phyloP scores from a whole-genome alignment of 1,140 invertebrate species.

The Solenopsis fugax region DNA sequence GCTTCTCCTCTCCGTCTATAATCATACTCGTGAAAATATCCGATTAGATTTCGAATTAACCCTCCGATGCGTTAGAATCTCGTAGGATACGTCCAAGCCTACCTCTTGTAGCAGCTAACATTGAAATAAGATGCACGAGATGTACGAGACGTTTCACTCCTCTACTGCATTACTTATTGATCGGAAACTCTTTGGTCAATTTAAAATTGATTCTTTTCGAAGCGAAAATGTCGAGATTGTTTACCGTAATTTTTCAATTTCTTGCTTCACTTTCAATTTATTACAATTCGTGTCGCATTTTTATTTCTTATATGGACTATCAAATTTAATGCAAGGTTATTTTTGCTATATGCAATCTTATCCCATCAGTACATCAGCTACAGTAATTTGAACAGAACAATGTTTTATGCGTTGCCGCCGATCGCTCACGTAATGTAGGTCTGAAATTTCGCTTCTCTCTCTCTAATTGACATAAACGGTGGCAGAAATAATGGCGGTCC shows the following conservation, averaged over 20 bases:
- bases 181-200: neutral
- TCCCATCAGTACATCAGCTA: neutral
- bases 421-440: neutral
- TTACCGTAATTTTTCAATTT: neutral
- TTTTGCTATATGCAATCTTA: slow-evolving; percentile 5
- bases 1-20: slow-evolving; percentile 1
- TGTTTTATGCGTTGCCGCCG: neutral
- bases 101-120: neutral
- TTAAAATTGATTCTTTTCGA: neutral
- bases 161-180: neutral
- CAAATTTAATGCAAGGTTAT: neutral
- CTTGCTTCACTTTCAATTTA: slow-evolving; percentile 11
- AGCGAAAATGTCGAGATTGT: neutral
- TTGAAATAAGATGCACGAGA: neutral
- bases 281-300: neutral
- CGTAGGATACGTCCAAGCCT: neutral
- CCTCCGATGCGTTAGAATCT: slow-evolving; percentile 23
- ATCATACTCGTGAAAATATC: neutral
- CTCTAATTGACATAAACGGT: neutral
- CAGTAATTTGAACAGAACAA: neutral
- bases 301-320: neutral
- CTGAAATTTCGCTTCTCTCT: neutral
- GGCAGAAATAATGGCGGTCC: slow-evolving; percentile 24
- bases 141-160: neutral
- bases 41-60: slow-evolving; percentile 55